Evolutionary conservation across 2,113 vertebrate genomes (phyloP), one percentile per base, ranked within the genome.

Genomic region (Muntiacus reevesi): DNA sequence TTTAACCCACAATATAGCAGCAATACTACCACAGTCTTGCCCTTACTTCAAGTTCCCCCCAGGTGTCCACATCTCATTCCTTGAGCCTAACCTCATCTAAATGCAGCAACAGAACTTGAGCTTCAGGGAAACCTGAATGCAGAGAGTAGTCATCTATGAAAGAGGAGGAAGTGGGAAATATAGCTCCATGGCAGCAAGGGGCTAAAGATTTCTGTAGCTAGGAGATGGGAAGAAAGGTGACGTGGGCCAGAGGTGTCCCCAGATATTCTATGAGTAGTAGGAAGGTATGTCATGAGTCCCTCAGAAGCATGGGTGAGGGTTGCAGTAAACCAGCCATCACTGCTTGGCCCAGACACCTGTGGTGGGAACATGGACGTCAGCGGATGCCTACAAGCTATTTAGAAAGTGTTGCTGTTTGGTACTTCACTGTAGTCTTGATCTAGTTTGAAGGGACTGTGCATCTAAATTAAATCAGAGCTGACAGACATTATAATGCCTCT

Each of bases 391-490:
- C 4, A 96, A 59, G 21, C 40, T 74, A 71, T 84, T 92, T 76
- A 55, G 55, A 81, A 91, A 89, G 28, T 92, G 45, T 96, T 76
- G 60, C 60, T 92, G 59, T 83, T 90, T 90, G 82, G 57, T 45
- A 50, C 55, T 74, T 87, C 43, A 83, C 74, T 94, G 55, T 95
- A 90, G 47, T 93, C 62, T 95, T 74, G 55, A 97, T 92, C 45
- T 87, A 76, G 47, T 81, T 92, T 96, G 59, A 96, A 94, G 54
- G 85, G 40, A 90, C 54, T 74, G 74, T 45, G 14, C 62, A 87
- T 90, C 55, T 91, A 85, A 97, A 91, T 93, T 86, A 97, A 97
- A 97, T 95, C 36, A 90, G 54, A 84, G 27, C 78, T 93, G 91
- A 91, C 28, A 95, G 47, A 82, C 82, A 94, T 11, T 85, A 50